Conservation (phyloP, 1,140 invertebrate genomes). For the Agrilus planipennis region DNA sequence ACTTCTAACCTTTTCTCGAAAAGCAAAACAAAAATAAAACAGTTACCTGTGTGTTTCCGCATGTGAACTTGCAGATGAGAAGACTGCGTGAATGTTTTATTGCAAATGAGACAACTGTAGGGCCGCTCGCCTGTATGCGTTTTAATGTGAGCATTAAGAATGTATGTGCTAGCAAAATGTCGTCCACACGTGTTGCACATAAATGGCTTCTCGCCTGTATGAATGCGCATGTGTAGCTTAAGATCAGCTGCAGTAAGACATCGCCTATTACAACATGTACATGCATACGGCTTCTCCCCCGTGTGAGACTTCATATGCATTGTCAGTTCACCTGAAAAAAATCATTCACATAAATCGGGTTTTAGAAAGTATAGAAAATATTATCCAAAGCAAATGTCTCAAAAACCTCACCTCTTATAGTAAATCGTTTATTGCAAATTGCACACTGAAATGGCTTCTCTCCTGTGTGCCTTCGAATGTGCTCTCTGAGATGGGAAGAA, state of each 20-base stretch:
- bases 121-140: constrained; percentile 43
- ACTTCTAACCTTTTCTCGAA: too few species aligned
- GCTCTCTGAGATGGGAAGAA: constrained; percentile 28
- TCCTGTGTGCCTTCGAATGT: constrained; percentile 48
- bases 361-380: too few species aligned
- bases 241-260: constrained; percentile 28
- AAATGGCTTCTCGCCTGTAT: constrained; percentile 47
- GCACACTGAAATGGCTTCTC: constrained; percentile 43
- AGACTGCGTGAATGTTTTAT: constrained; percentile 56
- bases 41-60: constrained; percentile 39
- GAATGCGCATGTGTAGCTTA: constrained; percentile 42
- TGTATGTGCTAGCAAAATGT: constrained; percentile 39
- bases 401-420: constrained; percentile 55
- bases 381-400: too few species aligned
- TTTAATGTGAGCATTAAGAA: constrained; percentile 38
- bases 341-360: too few species aligned
- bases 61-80: constrained; percentile 50
- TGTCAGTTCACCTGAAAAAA: too few species aligned
- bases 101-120: constrained; percentile 53
- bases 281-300: constrained; percentile 47
- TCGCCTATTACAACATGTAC: constrained; percentile 38
- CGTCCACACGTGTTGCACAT: constrained; percentile 39
- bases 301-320: constrained; percentile 46
- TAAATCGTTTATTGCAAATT: constrained; percentile 48
- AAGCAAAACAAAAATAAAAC: too few species aligned